Evolutionary conservation across 2,888 invertebrate species (phyloP).

Genomic region (Gibbula magus): DNA sequence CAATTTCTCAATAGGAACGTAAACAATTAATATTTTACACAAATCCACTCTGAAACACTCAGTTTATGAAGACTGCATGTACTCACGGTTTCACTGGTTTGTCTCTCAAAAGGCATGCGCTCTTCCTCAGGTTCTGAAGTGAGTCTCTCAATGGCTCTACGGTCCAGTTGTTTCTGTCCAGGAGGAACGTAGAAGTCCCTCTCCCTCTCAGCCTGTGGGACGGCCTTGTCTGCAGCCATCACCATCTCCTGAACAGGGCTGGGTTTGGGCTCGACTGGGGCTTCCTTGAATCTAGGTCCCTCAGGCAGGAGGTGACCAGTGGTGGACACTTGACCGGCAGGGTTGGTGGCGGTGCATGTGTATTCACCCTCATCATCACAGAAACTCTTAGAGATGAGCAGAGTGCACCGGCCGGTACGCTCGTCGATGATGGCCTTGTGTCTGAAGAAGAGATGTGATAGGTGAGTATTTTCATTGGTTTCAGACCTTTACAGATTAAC

Average conservation of each 20-base stretch:
- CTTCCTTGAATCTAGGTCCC: constrained; percentile 73
- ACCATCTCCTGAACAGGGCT: constrained; percentile 23
- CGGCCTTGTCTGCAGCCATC: constrained; percentile 12
- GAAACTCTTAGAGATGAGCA: constrained; percentile 88
- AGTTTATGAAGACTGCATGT: too few species aligned
- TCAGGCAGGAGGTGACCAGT: constrained; percentile 90
- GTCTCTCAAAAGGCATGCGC: constrained; percentile 28
- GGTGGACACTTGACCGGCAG: constrained; percentile 86
- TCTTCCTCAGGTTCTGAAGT: constrained; percentile 42
- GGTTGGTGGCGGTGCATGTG: constrained; percentile 86
- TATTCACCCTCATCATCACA: constrained; percentile 86
- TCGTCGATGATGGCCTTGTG: constrained; percentile 70
- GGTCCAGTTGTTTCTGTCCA: not conserved
- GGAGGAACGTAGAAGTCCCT: constrained; percentile 6
- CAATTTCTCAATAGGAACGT: too few species aligned
- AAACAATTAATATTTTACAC: too few species aligned
- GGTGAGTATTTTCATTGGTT: too few species aligned
- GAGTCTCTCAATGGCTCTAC: constrained; percentile 39
- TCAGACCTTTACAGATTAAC: too few species aligned
- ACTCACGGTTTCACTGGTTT: constrained; percentile 1
- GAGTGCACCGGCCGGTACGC: constrained; percentile 89
- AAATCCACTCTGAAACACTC: not conserved
- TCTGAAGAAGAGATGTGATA: constrained; percentile 45
- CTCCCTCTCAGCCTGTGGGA: not conserved
- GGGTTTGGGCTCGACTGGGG: not conserved